Evolutionary conservation across 2,888 invertebrate species (phyloP).

Genomic region (Venusia cambrica): DNA sequence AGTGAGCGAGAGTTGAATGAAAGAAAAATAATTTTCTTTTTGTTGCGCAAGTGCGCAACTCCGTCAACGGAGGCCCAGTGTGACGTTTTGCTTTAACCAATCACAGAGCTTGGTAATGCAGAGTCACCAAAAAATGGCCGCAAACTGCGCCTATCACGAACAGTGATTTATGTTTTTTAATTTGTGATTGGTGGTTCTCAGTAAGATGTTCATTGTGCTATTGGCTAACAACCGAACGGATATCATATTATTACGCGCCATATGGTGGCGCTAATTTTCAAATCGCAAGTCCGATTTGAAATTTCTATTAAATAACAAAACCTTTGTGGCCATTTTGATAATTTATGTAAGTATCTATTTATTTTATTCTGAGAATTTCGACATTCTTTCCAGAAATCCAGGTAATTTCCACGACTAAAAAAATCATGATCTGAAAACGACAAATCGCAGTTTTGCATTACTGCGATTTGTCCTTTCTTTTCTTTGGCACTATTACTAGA

Average conservation of each 20-base stretch:
- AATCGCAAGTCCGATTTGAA: no score
- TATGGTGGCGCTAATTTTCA: slow-evolving; percentile 42
- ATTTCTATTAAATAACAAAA: no score
- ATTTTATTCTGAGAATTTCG: background rate
- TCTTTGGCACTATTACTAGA: no score
- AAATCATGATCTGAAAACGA: no score
- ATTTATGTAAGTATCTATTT: no score
- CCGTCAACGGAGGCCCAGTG: slow-evolving; percentile 64
- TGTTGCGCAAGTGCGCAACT: slow-evolving; percentile 78
- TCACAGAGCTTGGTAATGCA: slow-evolving; percentile 49
- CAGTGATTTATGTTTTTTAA: slow-evolving; percentile 42
- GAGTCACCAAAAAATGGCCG: slow-evolving; percentile 66
- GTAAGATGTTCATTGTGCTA: slow-evolving; percentile 45
- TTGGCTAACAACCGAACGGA: slow-evolving; percentile 48
- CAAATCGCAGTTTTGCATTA: no score
- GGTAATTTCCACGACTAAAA: background rate
- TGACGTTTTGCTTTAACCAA: slow-evolving; percentile 71
- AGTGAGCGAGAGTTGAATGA: slow-evolving; percentile 68
- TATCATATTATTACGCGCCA: slow-evolving; percentile 46
- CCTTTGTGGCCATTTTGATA: no score
- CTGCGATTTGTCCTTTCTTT: no score
- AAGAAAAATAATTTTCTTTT: no score
- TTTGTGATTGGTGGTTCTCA: slow-evolving; percentile 61
- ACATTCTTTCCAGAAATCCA: background rate
- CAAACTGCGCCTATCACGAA: slow-evolving; percentile 33